A percentile compares a stretch with the other conserved stretches of the same genome.
Conservation (phyloP, 2,888 invertebrate species). For the Papilio elwesi region DNA sequence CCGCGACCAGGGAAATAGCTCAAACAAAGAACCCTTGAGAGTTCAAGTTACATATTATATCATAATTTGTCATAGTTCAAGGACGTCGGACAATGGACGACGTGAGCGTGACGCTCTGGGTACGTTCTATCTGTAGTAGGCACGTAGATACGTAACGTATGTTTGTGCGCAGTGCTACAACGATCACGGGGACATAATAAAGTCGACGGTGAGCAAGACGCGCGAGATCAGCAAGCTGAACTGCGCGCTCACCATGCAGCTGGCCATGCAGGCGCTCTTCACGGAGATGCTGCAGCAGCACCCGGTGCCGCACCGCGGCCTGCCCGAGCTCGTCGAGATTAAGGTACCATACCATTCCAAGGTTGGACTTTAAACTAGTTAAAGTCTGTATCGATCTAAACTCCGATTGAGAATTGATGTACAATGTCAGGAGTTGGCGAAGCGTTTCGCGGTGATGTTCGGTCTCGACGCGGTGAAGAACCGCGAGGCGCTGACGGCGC, state of each 20-base stretch:
- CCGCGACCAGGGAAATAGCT: too few species aligned
- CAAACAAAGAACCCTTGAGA: too few species aligned
- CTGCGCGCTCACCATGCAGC: constrained; percentile 96
- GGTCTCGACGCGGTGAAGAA: constrained; percentile 98
- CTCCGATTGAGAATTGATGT: too few species aligned
- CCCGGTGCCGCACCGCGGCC: constrained; percentile 84
- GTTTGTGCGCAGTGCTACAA: constrained; percentile 90
- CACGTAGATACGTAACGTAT: too few species aligned
- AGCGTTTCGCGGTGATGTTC: constrained; percentile 98
- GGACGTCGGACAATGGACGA: too few species aligned
- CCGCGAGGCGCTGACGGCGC: constrained; percentile 96
- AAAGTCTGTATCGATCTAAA: too few species aligned
- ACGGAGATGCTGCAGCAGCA: constrained; percentile 85
- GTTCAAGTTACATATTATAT: too few species aligned
- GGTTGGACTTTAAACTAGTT: too few species aligned
- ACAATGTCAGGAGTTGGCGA: constrained; percentile 91
- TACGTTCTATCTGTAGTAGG: too few species aligned
- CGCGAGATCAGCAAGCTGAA: constrained; percentile 98
- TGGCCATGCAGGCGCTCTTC: constrained; percentile 95
- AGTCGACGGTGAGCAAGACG: constrained; percentile 97
- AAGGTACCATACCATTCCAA: constrained; percentile 85
- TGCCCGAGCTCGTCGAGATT: constrained; percentile 94
- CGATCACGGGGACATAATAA: constrained; percentile 99
- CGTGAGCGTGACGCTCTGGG: too few species aligned
- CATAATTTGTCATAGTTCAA: too few species aligned